Percentiles rank a stretch among this genome's conserved stretches.
Conservation (phyloP, 2,113 vertebrate species). For the Chiloscyllium plagiosum region DNA sequence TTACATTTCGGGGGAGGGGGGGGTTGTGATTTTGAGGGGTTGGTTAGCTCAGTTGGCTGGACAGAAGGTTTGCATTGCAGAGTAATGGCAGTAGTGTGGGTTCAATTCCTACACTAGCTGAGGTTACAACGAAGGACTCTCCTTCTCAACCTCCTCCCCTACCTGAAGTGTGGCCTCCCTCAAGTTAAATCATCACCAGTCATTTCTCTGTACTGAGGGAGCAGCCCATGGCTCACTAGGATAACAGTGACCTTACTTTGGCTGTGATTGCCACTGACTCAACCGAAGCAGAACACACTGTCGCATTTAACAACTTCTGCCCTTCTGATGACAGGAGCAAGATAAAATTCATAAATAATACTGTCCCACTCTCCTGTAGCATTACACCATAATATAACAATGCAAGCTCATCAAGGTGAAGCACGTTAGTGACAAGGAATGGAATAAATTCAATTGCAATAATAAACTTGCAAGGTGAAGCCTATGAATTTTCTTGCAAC, state of each 20-base stretch:
- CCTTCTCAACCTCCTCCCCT: too few relatives aligned
- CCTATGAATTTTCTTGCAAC: not conserved
- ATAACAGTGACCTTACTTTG: not conserved
- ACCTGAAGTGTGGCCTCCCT: too few relatives aligned
- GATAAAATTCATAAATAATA: not conserved
- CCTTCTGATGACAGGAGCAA: not conserved
- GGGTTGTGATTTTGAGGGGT: too few relatives aligned
- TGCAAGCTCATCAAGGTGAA: not conserved
- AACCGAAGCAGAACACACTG: not conserved
- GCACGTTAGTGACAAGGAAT: not conserved
- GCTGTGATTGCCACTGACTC: not conserved
- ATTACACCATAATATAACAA: not conserved
- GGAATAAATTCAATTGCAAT: not conserved
- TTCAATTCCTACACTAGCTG: too few relatives aligned
- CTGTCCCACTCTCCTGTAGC: not conserved
- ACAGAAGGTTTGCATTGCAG: too few relatives aligned
- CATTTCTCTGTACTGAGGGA: too few relatives aligned
- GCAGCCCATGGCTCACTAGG: too few relatives aligned
- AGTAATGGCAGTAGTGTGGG: too few relatives aligned
- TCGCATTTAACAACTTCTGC: not conserved
- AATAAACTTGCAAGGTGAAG: not conserved
- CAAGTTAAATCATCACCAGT: too few relatives aligned
- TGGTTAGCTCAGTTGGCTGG: too few relatives aligned
- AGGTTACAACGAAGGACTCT: too few relatives aligned
- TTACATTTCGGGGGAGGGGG: not conserved